phyloP scores from a whole-genome alignment of 2,888 invertebrate genomes.

The Drosophila neotestacea region DNA sequence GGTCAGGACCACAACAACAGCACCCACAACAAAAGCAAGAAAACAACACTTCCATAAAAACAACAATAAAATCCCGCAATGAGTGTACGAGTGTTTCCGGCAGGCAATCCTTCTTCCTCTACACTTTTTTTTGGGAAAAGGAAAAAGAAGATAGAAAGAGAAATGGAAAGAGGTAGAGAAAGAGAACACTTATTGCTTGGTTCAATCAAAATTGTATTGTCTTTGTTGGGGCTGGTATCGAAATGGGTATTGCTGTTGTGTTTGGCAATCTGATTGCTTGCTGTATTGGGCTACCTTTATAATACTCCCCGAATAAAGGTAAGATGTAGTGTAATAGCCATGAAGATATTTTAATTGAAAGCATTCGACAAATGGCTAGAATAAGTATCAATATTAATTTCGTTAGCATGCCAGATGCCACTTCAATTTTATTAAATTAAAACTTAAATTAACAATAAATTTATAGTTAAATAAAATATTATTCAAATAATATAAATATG shows the following conservation, averaged over 20 bases:
- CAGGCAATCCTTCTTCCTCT: conserved; percentile 45
- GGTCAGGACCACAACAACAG: conserved; percentile 38
- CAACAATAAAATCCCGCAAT: conserved; percentile 55
- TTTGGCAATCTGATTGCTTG: conserved; percentile 36
- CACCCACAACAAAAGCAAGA: conserved; percentile 3
- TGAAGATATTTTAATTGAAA: conserved; percentile 52
- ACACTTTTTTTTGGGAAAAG: neutral
- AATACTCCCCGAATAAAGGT: neutral
- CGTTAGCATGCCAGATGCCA: neutral
- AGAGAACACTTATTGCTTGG: conserved; percentile 46
- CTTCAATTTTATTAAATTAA: too few relatives aligned
- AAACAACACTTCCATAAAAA: conserved; percentile 21
- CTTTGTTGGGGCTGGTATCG: conserved; percentile 20
- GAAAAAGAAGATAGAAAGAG: neutral
- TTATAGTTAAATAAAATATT: too few relatives aligned
- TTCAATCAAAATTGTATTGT: conserved; percentile 64
- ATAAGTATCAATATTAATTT: too few relatives aligned
- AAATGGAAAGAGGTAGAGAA: neutral
- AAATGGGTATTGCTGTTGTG: conserved; percentile 25
- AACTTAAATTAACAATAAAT: too few relatives aligned
- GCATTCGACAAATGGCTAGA: conserved; percentile 5
- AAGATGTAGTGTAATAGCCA: conserved; percentile 14
- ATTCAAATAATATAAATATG: too few relatives aligned
- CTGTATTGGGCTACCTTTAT: conserved; percentile 40
- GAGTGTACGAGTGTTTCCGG: conserved; percentile 46